phyloP scores from a whole-genome alignment of 2,113 vertebrate genomes.

The Catagonus wagneri region DNA sequence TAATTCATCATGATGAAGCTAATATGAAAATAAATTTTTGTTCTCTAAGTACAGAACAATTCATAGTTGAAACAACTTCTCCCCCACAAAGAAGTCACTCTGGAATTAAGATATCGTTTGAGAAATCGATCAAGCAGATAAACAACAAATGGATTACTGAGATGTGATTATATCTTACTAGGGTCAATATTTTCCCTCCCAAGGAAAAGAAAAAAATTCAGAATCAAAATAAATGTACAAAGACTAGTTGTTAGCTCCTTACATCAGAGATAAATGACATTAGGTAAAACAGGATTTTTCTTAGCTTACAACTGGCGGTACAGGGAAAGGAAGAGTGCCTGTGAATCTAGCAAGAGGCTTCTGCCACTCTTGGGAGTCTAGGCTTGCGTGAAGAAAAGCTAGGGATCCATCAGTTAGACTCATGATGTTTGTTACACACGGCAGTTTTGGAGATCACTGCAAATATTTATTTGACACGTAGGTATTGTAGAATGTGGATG shows the following conservation, averaged over 20 bases:
- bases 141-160: background rate
- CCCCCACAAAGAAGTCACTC: background rate
- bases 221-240: background rate
- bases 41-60: background rate
- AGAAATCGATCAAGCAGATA: background rate
- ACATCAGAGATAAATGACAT: background rate
- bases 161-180: background rate
- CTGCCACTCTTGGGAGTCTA: background rate
- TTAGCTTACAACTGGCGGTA: background rate
- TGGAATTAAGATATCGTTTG: background rate
- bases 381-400: background rate
- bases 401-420: background rate
- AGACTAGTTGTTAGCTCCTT: background rate
- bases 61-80: background rate
- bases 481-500: background rate
- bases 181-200: background rate
- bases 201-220: background rate
- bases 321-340: background rate
- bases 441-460: background rate
- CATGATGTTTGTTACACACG: background rate
- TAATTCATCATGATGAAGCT: background rate
- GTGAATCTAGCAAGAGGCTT: background rate
- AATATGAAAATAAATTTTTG: slow-evolving; percentile 41
- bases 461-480: background rate
- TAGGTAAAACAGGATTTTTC: background rate